phyloP scores from a whole-genome alignment of 2,888 invertebrate species.

The Drosophila pseudotalamancana region DNA sequence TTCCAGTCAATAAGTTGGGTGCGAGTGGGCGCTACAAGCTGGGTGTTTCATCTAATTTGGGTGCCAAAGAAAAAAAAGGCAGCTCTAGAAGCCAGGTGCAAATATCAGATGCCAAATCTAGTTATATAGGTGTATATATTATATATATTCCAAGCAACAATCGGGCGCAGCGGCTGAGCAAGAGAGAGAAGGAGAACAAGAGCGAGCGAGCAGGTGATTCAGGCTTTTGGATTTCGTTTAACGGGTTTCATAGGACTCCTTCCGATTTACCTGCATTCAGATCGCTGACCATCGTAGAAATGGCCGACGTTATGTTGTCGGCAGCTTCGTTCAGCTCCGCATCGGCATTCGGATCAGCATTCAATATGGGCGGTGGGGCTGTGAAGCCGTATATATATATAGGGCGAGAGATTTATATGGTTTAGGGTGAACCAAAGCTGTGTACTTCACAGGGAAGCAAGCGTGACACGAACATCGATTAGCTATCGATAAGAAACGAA shows the following conservation, averaged over 20 bases:
- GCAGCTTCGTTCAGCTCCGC: slow-evolving; percentile 97
- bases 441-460: slow-evolving; percentile 10
- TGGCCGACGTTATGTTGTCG: slow-evolving; percentile 98
- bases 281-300: slow-evolving; percentile 98
- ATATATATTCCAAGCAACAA: slow-evolving; percentile 34
- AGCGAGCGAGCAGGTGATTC: slow-evolving; percentile 7
- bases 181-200: slow-evolving; percentile 2
- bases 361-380: slow-evolving; percentile 67
- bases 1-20: slow-evolving; percentile 39
- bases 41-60: slow-evolving; percentile 56
- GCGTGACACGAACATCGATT: slow-evolving; percentile 13
- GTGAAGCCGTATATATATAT: slow-evolving; percentile 50
- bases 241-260: background rate
- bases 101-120: slow-evolving; percentile 30
- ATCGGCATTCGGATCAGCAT: slow-evolving; percentile 90
- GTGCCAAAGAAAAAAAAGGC: slow-evolving; percentile 38
- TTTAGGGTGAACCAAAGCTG: slow-evolving; percentile 15
- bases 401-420: slow-evolving; percentile 32
- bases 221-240: slow-evolving; percentile 6
- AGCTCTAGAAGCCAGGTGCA: slow-evolving; percentile 46
- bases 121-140: slow-evolving; percentile 6
- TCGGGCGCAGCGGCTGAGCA: slow-evolving; percentile 30
- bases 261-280: slow-evolving; percentile 91
- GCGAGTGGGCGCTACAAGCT: slow-evolving; percentile 53
- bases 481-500: background rate